Base-by-base conservation (phyloP, 2,797 vertebrate species). In the Anableps anableps region DNA sequence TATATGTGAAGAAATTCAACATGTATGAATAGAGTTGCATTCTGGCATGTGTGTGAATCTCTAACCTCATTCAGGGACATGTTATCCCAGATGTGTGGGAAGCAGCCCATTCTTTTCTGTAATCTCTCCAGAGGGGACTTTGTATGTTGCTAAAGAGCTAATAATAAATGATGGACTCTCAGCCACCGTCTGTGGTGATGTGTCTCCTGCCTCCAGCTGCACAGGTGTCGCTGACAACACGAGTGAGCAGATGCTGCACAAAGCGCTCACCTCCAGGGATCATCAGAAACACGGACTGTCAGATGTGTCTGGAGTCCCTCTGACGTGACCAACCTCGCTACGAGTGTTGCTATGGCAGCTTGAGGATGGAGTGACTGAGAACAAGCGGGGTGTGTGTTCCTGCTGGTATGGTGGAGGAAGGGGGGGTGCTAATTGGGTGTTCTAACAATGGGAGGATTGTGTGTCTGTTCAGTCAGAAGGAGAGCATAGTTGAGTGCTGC, bases 261-360 rank as follows among this genome's bases (percentile, higher is more conserved):
- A 79, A 64, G 62, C 79, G 36, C 78, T 85, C 75, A 76, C 83
- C 81, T 84, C 87, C 78, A 77, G 86, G 82, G 88, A 76, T 85
- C 21, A 79, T 84, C 88, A 78, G 82, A 83, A 73, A 80, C 31
- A 0, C 85, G 43, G 87, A 77, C 86, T 45, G 85, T 84, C 76
- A 79, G 89, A 87, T 85, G 88, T 86, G 88, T 85, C 86, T 74
- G 79, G 88, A 83, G 88, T 88, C 83, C 80, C 80, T 86, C 88
- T 89, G 87, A 92, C 90, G 91, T 79, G 83, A 87, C 74, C 88
- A 82, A 84, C 88, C 89, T 90, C 72, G 9, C 79, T 88, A 86
- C 70, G 82, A 92, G 86, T 83, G 92, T 95, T 94, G 93, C 92
- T 91, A 95, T 94, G 93, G 93, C 58, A 94, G 91, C 93, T 85